Evolutionary conservation across 2,797 vertebrate species (phyloP).

Genomic region (Notolabrus celidotus): DNA sequence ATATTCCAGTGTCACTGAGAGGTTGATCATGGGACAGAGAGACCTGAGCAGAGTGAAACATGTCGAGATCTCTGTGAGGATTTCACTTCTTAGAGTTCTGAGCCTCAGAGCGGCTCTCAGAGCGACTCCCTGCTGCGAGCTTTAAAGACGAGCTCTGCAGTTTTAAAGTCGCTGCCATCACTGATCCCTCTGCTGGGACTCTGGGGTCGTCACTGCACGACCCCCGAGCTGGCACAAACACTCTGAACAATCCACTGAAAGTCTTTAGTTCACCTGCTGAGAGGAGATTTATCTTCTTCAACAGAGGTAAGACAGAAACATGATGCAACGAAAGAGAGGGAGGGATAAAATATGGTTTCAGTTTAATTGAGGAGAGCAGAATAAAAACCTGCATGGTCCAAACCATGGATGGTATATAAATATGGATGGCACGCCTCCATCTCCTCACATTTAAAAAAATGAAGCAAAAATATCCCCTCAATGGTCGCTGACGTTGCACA

Average conservation of each 20-base stretch:
- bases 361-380: too few relatives aligned
- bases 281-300: neutral
- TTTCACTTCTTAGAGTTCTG: slow-evolving; percentile 25
- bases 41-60: slow-evolving; percentile 15
- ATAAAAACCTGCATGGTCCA: neutral
- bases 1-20: slow-evolving; percentile 9
- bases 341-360: neutral
- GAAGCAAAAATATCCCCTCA: too few relatives aligned
- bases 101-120: slow-evolving; percentile 42
- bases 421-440: too few relatives aligned
- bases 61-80: slow-evolving; percentile 7
- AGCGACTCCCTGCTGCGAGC: slow-evolving; percentile 26
- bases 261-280: slow-evolving; percentile 16
- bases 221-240: slow-evolving; percentile 5
- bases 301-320: neutral
- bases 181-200: slow-evolving; percentile 33
- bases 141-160: slow-evolving; percentile 31
- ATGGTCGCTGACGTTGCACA: too few relatives aligned
- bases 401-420: too few relatives aligned
- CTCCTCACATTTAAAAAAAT: too few relatives aligned
- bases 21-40: neutral
- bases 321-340: neutral
- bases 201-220: slow-evolving; percentile 21
- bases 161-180: slow-evolving; percentile 19
- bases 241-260: slow-evolving; percentile 15